phyloP scores from a whole-genome alignment of 2,888 invertebrate species.

The Perdita meconis region DNA sequence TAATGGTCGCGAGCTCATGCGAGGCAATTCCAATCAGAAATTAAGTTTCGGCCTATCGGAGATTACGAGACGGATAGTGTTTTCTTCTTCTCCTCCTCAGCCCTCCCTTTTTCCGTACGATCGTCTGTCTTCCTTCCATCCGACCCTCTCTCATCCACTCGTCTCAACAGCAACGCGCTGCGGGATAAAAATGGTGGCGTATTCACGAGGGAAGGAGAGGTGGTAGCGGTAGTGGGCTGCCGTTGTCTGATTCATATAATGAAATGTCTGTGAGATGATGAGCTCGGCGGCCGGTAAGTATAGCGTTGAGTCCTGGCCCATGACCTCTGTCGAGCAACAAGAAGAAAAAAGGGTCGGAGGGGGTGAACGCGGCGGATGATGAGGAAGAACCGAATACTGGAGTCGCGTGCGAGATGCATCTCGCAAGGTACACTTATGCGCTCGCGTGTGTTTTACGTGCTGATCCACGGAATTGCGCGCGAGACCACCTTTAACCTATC shows the following conservation, averaged over 20 bases:
- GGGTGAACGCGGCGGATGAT: slow-evolving; percentile 9
- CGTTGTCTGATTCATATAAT: slow-evolving; percentile 80
- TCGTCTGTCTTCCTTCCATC: background rate
- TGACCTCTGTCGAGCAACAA: slow-evolving; percentile 72
- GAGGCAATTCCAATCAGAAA: slow-evolving; percentile 78
- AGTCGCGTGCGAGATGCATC: slow-evolving; percentile 73
- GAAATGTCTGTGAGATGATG: slow-evolving; percentile 81
- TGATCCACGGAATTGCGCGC: slow-evolving; percentile 40
- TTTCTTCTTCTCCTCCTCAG: slow-evolving; percentile 39
- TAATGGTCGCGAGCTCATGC: slow-evolving; percentile 64
- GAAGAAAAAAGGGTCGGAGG: slow-evolving; percentile 44
- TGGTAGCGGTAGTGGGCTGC: slow-evolving; percentile 66
- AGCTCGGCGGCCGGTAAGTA: slow-evolving; percentile 79
- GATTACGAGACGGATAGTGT: slow-evolving; percentile 75
- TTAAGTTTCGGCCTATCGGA: slow-evolving; percentile 77
- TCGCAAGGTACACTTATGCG: slow-evolving; percentile 37
- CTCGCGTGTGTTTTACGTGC: slow-evolving; percentile 42
- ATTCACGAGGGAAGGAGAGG: slow-evolving; percentile 1
- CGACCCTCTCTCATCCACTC: background rate
- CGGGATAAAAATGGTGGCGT: slow-evolving; percentile 40
- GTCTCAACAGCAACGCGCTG: slow-evolving; percentile 24
- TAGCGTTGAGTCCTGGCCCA: slow-evolving; percentile 79
- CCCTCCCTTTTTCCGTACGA: too few species aligned
- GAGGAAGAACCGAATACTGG: slow-evolving; percentile 47
- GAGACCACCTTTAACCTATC: slow-evolving; percentile 30